phyloP scores from a whole-genome alignment of 1,140 invertebrate species.

The Lordiphosa mommai region DNA sequence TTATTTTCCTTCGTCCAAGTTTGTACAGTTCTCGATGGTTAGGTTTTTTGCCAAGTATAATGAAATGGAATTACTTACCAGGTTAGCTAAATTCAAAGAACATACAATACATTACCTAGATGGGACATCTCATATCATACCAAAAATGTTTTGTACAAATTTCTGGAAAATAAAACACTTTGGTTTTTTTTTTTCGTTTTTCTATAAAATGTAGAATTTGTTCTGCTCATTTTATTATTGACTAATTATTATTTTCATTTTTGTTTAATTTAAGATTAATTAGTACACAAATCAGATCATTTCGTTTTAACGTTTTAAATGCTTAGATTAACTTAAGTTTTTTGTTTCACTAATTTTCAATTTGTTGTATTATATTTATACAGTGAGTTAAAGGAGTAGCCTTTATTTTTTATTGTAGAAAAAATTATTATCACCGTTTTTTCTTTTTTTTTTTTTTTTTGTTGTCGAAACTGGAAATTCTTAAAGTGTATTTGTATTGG shows the following conservation, averaged over 20 bases:
- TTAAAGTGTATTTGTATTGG: too few species aligned
- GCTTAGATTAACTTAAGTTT: slow-evolving; percentile 46
- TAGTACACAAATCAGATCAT: slow-evolving; percentile 59
- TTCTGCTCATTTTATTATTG: slow-evolving; percentile 55
- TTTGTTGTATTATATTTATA: slow-evolving; percentile 39
- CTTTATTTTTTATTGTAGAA: slow-evolving; percentile 41
- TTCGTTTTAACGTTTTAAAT: slow-evolving; percentile 32
- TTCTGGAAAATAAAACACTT: background rate
- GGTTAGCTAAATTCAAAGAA: too few species aligned
- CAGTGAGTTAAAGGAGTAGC: slow-evolving; percentile 47
- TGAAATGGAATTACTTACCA: too few species aligned
- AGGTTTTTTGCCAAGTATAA: too few species aligned
- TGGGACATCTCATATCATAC: too few species aligned
- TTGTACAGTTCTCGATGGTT: too few species aligned
- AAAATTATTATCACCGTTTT: slow-evolving; percentile 61
- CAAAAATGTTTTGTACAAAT: too few species aligned
- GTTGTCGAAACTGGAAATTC: slow-evolving; percentile 29
- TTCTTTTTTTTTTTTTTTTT: slow-evolving; percentile 28
- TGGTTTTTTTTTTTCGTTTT: slow-evolving; percentile 22
- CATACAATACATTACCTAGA: too few species aligned
- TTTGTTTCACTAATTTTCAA: slow-evolving; percentile 2
- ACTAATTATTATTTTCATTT: slow-evolving; percentile 29
- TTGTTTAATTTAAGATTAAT: slow-evolving; percentile 44
- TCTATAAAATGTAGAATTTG: slow-evolving; percentile 72
- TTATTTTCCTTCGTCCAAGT: too few species aligned